Evolutionary conservation across 2,888 invertebrate genomes (phyloP), one percentile per base, ranked within the genome.

Genomic region (Chloromyia formosa): DNA sequence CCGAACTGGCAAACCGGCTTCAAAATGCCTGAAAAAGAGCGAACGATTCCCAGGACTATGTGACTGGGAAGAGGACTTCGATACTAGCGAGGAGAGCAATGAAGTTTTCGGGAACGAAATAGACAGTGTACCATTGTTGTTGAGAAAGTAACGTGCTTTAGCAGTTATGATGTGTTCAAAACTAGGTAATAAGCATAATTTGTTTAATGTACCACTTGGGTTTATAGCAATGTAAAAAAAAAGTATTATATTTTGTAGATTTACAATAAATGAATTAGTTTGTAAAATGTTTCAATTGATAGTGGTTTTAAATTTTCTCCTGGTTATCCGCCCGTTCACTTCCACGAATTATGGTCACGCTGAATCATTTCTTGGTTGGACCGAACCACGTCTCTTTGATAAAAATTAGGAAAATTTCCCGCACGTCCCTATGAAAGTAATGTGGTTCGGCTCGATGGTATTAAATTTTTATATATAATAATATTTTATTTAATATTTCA

Each of bases 41-140:
- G 79, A 79, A n/a, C 80, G 81, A 53, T 84, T 80, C 78, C 78
- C 81, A 2, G 80, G 80, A 0, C 76, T 84, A 0, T 84, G 84
- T 68, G 83, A 84, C 53, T 83, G 82, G 83, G 80, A 81, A 68
- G 74, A 75, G 27, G 79, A 81, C 3, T 80, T 80, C 49, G 80
- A 80, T 27, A 80, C 80, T 7, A 80, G 80, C 16, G 81, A 81
- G 16, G 82, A 83, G 73, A 81, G 79, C 72, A 71, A 75, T 14
- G 81, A 81, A 61, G 78, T 80, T 42, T 78, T 68, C 16, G 77
- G 61, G 16, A 80, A 81, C 71, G 75, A 66, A 7, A 78, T 82
- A 22, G 81, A 81, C 61, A n/a, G 42, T 64, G 12, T 74, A 12
- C 49, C 64, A 27, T 20, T 22, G 20, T 64, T 74, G 16, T 53